Evolutionary conservation across 2,888 invertebrate species (phyloP).

Genomic region (Caenorhabditis angaria): DNA sequence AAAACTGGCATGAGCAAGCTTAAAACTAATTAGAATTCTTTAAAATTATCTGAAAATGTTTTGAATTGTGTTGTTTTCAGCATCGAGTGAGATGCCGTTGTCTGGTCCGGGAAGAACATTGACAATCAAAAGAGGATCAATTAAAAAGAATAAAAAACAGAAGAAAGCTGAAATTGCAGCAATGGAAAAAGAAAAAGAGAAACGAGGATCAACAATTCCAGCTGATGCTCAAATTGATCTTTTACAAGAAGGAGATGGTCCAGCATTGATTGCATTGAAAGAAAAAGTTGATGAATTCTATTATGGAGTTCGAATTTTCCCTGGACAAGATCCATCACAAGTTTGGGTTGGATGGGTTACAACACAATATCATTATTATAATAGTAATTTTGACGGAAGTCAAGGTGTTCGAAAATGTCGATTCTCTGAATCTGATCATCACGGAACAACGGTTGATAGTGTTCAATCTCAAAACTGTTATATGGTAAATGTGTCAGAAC

Average conservation of each 20-base stretch:
- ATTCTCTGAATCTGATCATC: slow-evolving; percentile 88
- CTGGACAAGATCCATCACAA: slow-evolving; percentile 91
- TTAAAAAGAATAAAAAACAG: slow-evolving; percentile 60
- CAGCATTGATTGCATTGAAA: slow-evolving; percentile 46
- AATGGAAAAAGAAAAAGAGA: slow-evolving; percentile 21
- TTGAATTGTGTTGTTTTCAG: slow-evolving; percentile 30
- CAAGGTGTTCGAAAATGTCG: slow-evolving; percentile 79
- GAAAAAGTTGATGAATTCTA: slow-evolving; percentile 91
- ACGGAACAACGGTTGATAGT: slow-evolving; percentile 77
- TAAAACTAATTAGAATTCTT: background rate
- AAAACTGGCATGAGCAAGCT: background rate
- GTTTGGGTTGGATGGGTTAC: slow-evolving; percentile 99
- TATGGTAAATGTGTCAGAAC: slow-evolving; percentile 94
- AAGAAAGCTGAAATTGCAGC: slow-evolving; percentile 39
- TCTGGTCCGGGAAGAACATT: slow-evolving; percentile 67
- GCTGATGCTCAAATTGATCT: slow-evolving; percentile 31
- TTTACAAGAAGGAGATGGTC: slow-evolving; percentile 45
- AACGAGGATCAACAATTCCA: slow-evolving; percentile 33
- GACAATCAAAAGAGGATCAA: slow-evolving; percentile 55
- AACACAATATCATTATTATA: slow-evolving; percentile 78
- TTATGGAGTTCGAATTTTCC: slow-evolving; percentile 85
- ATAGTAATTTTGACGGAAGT: slow-evolving; percentile 42
- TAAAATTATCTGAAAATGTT: too few species aligned
- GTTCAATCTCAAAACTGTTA: slow-evolving; percentile 88
- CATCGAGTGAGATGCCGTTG: slow-evolving; percentile 64